Base-by-base conservation (phyloP, 2,113 vertebrate genomes). In the Potamarius usumacintae region DNA sequence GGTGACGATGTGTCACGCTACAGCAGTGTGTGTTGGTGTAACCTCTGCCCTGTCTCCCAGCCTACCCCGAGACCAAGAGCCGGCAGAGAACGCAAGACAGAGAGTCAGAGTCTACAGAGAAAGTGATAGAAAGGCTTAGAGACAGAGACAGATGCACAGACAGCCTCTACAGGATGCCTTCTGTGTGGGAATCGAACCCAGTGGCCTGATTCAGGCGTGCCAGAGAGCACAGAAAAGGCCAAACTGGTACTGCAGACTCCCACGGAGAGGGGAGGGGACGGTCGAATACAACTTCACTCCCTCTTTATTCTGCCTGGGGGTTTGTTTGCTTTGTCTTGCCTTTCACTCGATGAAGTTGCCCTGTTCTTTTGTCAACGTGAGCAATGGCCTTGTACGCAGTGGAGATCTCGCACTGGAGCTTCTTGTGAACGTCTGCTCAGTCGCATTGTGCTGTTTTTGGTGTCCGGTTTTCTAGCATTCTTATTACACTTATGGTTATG, bases 311-410 rank as follows among this genome's bases (percentile, higher is more conserved):
- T 79, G 91, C 89, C 87, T 92, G 90, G 91, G 94, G 89, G 87
- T 92, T 94, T 95, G 94, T 95, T 95, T 95, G 94, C 93, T 94
- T 95, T 95, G 94, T 95, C 93, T 91, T 88, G 89, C 34, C 90
- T 93, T 93, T 93, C 92, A 90, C 91, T 94, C 93, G 93, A 94
- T 94, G 94, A 95, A 94, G 93, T 95, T 92, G 93, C 91, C 34
- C 85, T 87, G 90, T 92, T 91, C 91, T 91, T 90, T 90, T 90
- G 93, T 93, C 91, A 87, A 90, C 88, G 87, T 84, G 92, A 92
- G 92, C 91, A 85, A 90, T 27, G 82, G 88, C 92, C 91, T 90
- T 90, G 88, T 91, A 88, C 91, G 88, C 91, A 76, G 83, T 88
- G 48, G 72, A 63, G 88, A 87, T 88, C 91, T 89, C 67, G 42